Conservation (phyloP, 2,113 vertebrate species). For the Lasiurus cinereus region DNA sequence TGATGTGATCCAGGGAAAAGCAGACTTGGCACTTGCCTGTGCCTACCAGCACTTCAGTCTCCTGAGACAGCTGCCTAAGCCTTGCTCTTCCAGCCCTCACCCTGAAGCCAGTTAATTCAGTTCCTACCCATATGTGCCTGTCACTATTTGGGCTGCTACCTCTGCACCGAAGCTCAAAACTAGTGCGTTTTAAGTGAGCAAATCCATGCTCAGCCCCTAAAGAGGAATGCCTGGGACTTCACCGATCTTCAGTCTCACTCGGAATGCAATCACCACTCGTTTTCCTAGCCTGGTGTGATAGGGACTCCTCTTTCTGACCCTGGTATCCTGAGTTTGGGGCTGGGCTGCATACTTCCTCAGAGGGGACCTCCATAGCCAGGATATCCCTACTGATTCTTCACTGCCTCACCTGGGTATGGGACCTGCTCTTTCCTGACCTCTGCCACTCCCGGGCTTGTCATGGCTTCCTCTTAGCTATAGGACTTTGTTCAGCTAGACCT, state of each 20-base stretch:
- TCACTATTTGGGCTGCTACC: background rate
- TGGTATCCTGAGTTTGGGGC: background rate
- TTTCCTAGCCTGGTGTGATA: background rate
- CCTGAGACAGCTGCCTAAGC: background rate
- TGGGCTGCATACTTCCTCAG: background rate
- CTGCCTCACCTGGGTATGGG: too few relatives aligned
- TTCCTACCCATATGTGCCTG: background rate
- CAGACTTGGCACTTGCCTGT: background rate
- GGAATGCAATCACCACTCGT: background rate
- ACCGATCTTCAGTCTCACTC: background rate
- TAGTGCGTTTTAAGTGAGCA: background rate
- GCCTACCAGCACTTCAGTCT: background rate
- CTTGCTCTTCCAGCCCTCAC: background rate
- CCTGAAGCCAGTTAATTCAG: background rate
- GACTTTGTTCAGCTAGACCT: background rate
- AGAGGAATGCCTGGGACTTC: background rate
- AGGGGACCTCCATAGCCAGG: background rate
- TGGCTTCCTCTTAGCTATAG: background rate
- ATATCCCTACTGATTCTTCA: background rate
- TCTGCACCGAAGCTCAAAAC: background rate
- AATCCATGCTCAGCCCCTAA: background rate
- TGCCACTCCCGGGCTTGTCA: background rate
- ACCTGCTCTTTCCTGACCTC: background rate
- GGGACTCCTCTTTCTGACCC: background rate
- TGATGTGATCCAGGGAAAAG: background rate